phyloP scores from a whole-genome alignment of 2,797 vertebrate species.

The Loriculus beryllinus region DNA sequence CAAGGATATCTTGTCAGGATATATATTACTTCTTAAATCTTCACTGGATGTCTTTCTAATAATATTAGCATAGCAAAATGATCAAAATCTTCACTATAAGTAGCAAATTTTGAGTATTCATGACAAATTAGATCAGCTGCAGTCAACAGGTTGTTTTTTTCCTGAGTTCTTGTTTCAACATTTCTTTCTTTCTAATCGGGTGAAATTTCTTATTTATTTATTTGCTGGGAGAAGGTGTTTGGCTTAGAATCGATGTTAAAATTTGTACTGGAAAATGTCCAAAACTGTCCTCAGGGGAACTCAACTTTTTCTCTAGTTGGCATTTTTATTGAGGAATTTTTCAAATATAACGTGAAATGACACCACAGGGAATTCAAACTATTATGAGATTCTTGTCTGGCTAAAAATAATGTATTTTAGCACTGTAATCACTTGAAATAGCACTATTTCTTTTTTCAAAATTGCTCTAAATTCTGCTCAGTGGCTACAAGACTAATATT shows the following conservation, averaged over 20 bases:
- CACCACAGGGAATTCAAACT: conserved; percentile 60
- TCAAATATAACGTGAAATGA: conserved; percentile 78
- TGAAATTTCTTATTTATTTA: conserved; percentile 20
- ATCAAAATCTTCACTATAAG: background rate
- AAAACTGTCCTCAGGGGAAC: conserved; percentile 62
- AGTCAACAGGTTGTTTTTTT: background rate
- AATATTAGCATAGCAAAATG: background rate
- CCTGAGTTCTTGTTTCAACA: background rate
- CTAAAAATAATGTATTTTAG: conserved; percentile 58
- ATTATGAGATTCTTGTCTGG: conserved; percentile 47
- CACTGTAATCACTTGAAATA: conserved; percentile 61
- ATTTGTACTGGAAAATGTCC: conserved; percentile 71
- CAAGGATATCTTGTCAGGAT: background rate
- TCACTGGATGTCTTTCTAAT: background rate
- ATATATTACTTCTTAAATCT: background rate
- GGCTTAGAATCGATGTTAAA: conserved; percentile 65
- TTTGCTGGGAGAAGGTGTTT: background rate
- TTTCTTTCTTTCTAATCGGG: background rate
- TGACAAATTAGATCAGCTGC: background rate
- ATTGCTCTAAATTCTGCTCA: conserved; percentile 49
- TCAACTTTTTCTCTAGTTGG: conserved; percentile 70
- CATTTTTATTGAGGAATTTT: conserved; percentile 82
- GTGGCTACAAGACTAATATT: conserved; percentile 49
- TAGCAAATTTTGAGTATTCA: background rate
- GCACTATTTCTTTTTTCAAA: conserved; percentile 58